phyloP scores from a whole-genome alignment of 2,113 vertebrate genomes.

The Serilophus lunatus region DNA sequence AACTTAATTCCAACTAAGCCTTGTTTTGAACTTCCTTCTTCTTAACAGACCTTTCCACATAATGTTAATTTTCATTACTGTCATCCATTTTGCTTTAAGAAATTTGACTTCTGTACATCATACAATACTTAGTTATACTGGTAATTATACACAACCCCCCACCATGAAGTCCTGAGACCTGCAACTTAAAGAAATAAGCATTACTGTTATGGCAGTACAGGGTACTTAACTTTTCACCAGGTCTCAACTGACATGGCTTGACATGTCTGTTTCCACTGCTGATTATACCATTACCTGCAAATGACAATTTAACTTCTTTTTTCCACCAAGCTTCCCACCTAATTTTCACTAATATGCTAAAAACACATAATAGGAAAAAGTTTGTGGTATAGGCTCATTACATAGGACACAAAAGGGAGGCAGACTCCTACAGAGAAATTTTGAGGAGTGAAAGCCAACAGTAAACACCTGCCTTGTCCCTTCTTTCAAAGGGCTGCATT shows the following conservation, averaged over 20 bases:
- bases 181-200: background rate
- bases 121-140: background rate
- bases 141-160: background rate
- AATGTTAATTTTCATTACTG: background rate
- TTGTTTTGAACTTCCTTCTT: background rate
- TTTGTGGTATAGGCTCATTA: fast-evolving
- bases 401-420: background rate
- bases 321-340: background rate
- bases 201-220: background rate
- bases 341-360: background rate
- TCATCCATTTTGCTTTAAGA: background rate
- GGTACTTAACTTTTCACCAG: background rate
- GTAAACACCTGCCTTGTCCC: background rate
- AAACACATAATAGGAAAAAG: background rate
- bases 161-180: background rate
- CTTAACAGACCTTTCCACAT: background rate
- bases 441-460: background rate
- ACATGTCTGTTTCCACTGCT: background rate
- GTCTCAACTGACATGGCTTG: fast-evolving
- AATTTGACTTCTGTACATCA: background rate
- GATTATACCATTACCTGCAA: background rate
- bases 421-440: background rate
- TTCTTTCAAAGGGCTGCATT: background rate
- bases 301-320: background rate
- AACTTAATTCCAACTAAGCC: background rate